Base-by-base conservation (phyloP, 2,113 vertebrate genomes). In the Uropsilus gracilis region DNA sequence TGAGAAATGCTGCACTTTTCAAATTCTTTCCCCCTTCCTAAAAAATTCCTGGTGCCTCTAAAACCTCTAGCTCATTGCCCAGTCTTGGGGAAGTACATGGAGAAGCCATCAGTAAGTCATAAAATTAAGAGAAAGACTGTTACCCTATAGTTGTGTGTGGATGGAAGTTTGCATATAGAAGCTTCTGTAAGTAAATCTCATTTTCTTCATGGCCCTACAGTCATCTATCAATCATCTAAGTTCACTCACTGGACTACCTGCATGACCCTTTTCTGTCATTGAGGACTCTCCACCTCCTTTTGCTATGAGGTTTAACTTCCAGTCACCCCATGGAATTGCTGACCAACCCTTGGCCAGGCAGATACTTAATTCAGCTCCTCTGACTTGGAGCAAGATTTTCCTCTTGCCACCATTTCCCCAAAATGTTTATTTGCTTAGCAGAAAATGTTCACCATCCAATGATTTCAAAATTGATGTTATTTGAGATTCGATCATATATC, bases 391-490 rank as follows among this genome's bases (percentile, higher is more conserved):
- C 39, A 76, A 53, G 32, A 78, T 64, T 84, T 92, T 93, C 71
- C 57, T 84, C 13, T 28, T 76, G 37, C 34, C 37, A 57, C 4
- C 26, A 89, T 81, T 14, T 55, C 37, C 48, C 44, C 32, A 7
- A 89, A 73, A 83, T 86, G 32, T 9, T 95, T 64, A 63, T 63
- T 64, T 83, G 39, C 16, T 59, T 66, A 94, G 39, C 48, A 89
- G 64, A 69, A 86, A 93, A 82, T 85, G 2, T 48, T 37, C 14
- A 73, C 50, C 30, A 13, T 57, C 71, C 14, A 48, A 17, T 86
- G 83, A 66, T 50, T 88, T 95, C 61, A 86, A 90, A 96, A 57
- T 37, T 34, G 18, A 81, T 81, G 46, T 55, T 73, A 81, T 84
- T 85, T 42, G 92, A 28, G 18, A 59, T 84, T 81, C 28, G 61